Evolutionary conservation across 1,140 invertebrate species (phyloP).

Genomic region (Drosophila albomicans): DNA sequence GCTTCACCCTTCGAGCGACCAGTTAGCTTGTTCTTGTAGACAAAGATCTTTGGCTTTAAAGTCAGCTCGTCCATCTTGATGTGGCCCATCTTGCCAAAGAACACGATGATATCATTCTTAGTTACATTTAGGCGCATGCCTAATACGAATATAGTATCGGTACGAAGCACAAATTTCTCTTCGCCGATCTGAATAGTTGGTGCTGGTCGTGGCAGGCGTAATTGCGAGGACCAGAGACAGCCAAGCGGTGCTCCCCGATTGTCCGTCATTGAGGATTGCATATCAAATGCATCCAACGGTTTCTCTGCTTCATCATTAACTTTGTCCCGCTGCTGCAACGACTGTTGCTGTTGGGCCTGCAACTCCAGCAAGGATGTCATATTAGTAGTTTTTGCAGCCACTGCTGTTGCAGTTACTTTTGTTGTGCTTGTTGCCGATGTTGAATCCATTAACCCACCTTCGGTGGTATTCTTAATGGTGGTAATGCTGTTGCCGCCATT

Average conservation of each 20-base stretch:
- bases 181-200: conserved; percentile 40
- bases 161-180: conserved; percentile 53
- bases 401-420: not conserved
- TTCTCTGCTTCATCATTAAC: conserved; percentile 6
- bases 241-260: conserved; percentile 6
- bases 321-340: conserved; percentile 3
- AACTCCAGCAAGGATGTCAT: conserved; percentile 10
- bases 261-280: conserved; percentile 6
- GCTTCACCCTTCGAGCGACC: conserved; percentile 67
- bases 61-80: conserved; percentile 52
- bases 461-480: not conserved
- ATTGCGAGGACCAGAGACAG: conserved; percentile 16
- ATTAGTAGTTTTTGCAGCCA: not conserved
- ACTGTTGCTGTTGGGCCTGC: not conserved
- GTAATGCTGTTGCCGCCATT: not conserved
- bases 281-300: conserved; percentile 15
- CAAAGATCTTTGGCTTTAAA: conserved; percentile 66
- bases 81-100: conserved; percentile 56
- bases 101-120: conserved; percentile 65
- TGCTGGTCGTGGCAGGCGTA: not conserved
- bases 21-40: conserved; percentile 72
- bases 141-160: conserved; percentile 65
- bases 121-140: conserved; percentile 67
- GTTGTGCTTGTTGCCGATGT: not conserved
- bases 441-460: not conserved